Base-by-base conservation (phyloP, 2,113 vertebrate species). In the Crotalus tigris region DNA sequence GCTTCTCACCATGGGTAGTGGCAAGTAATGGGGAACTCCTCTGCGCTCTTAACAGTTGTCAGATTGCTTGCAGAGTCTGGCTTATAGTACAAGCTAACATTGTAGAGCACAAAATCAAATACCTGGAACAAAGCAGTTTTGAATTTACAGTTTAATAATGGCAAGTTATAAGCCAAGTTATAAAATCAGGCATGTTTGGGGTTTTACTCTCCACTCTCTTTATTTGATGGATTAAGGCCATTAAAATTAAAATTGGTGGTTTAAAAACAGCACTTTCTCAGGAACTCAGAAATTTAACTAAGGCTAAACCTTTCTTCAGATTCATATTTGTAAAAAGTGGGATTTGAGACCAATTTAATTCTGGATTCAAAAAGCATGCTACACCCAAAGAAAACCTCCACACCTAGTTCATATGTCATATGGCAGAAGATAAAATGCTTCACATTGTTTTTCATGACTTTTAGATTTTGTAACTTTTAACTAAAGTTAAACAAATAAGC, bases 21-120 rank as follows among this genome's bases (percentile, higher is more conserved):
- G 53, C 97, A 98, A 49, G 94, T 95, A 9, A 96, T 92, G 59
- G 95, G 95, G 90, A 96, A 92, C 64, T 87, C 93, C 8, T 91
- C 94, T 0, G 64, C 17, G 0, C 61, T 95, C 3, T 91, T 96
- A 26, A 96, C 2, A 0, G 92, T 94, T 11, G 90, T 15, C 0
- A 0, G 0, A 2, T 92, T 94, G 49, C 92, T 91, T 93, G 87
- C 57, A 92, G 94, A 57, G 49, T 61, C 2, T 88, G 93, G 94
- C 29, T 93, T 95, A 85, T 95, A 96, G 64, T 6, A 96, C 87
- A 95, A 49, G 0, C 1, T 93, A 3, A 44, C 94, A 90, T 69
- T 94, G 90, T 96, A 96, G 90, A 93, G 90, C 86, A 96, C 2
- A 24, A 92, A 95, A 7, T 88, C 58, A 24, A 15, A 2, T 44